Percentiles rank a stretch among this genome's conserved stretches.
Conservation (phyloP, 2,888 invertebrate genomes). For the Uropetala carovei region DNA sequence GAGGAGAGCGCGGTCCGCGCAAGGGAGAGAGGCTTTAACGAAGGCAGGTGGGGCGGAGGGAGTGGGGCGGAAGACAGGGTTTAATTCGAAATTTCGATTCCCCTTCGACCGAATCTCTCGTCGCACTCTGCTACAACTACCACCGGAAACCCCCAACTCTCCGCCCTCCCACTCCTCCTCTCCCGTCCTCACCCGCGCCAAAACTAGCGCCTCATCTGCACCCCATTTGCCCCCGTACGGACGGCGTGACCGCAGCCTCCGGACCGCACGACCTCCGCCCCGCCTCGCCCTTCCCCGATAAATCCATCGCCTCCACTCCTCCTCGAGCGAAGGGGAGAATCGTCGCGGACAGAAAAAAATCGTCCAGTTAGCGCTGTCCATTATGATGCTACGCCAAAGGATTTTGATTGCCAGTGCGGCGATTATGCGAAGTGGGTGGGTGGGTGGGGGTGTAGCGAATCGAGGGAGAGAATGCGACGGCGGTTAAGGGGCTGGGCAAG, state of each 20-base stretch:
- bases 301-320: too few relatives aligned
- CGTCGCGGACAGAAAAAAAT: background rate
- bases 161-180: background rate
- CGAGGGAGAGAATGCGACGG: too few relatives aligned
- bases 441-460: too few relatives aligned
- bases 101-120: background rate
- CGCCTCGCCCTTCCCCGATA: background rate
- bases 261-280: background rate
- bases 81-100: constrained; percentile 8
- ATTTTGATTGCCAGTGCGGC: background rate
- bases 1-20: background rate
- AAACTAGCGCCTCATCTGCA: background rate
- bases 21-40: background rate
- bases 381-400: background rate
- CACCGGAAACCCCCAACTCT: too few relatives aligned
- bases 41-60: background rate
- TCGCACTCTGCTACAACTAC: too few relatives aligned
- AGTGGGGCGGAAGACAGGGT: background rate
- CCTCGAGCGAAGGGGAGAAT: too few relatives aligned
- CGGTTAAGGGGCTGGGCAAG: too few relatives aligned
- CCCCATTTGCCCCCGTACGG: constrained; percentile 6
- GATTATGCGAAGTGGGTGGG: background rate
- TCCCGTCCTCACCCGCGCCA: background rate
- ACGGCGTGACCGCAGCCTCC: constrained; percentile 23
- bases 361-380: constrained; percentile 16